These are phyloP conservation scores for Imbricaverruca yamaguchii DNA, from an alignment of 2,888 invertebrate genomes.

Conservation along the genomic window DNA sequence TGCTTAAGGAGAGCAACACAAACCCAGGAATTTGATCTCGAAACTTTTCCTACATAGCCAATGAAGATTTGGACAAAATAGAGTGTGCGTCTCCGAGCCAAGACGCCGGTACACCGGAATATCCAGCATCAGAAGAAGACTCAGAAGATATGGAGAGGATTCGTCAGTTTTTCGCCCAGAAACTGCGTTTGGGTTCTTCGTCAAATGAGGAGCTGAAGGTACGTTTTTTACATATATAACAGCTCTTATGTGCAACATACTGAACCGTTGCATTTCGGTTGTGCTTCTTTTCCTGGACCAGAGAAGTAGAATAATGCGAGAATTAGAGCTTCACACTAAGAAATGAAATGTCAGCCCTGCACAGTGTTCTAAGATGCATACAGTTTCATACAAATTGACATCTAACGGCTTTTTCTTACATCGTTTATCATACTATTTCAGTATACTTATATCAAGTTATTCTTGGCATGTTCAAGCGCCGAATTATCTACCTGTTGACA, in stretches of 20 bases:
- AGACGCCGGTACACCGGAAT: too few species aligned
- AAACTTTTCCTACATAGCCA: neutral
- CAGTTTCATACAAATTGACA: too few species aligned
- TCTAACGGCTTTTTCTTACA: too few species aligned
- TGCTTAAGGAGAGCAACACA: neutral
- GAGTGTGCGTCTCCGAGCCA: neutral
- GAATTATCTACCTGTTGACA: too few species aligned
- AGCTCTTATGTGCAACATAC: neutral
- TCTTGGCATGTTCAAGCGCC: too few species aligned
- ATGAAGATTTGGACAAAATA: neutral
- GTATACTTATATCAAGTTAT: too few species aligned
- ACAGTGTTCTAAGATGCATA: too few species aligned
- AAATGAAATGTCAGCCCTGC: too few species aligned
- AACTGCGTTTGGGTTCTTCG: neutral
- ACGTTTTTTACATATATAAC: neutral
- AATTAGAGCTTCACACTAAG: too few species aligned
- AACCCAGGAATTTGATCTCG: neutral
- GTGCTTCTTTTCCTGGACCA: neutral
- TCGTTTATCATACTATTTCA: too few species aligned
- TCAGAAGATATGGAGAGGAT: constrained; percentile 11
- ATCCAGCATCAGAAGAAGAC: neutral
- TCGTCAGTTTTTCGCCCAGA: constrained; percentile 10
- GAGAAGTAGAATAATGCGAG: too few species aligned
- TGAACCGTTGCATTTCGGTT: too few species aligned
- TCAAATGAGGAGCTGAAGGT: neutral